Evolutionary conservation across 1,140 invertebrate species (phyloP).

Genomic region (Neocloeon triangulifer): DNA sequence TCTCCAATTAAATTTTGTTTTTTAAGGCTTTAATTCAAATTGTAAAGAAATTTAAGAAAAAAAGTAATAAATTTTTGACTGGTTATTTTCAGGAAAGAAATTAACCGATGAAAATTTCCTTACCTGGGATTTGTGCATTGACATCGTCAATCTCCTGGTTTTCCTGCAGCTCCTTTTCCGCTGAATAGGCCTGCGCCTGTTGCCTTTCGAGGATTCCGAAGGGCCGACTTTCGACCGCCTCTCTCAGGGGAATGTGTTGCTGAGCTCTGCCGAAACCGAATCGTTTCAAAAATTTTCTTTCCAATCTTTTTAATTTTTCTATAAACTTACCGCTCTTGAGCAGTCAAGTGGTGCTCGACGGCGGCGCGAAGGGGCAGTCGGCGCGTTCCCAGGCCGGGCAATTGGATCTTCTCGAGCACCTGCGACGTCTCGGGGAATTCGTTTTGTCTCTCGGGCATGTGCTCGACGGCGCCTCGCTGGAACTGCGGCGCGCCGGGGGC

Average conservation of each 20-base stretch:
- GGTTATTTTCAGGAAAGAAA: not conserved
- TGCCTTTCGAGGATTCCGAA: conserved; percentile 7
- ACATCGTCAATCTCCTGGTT: not conserved
- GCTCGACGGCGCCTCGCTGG: conserved; percentile 28
- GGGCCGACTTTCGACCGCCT: conserved; percentile 9
- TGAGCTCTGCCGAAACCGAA: not conserved
- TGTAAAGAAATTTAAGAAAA: too few species aligned
- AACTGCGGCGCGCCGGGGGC: conserved; percentile 17
- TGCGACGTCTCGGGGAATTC: conserved; percentile 2
- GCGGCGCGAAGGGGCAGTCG: conserved; percentile 28
- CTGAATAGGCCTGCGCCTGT: conserved; percentile 11
- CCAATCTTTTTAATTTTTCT: not conserved
- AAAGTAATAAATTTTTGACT: not conserved
- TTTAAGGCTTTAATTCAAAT: too few species aligned
- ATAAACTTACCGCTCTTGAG: conserved; percentile 2
- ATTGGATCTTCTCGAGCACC: conserved; percentile 11
- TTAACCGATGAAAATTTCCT: not conserved
- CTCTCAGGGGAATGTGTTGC: not conserved
- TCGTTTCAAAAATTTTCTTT: not conserved
- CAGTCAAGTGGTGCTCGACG: conserved; percentile 26
- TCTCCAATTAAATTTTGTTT: too few species aligned
- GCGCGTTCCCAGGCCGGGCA: conserved; percentile 14
- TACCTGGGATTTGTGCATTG: not conserved
- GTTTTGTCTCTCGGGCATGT: conserved; percentile 12
- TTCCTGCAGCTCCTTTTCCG: conserved; percentile 10